Evolutionary conservation across 2,888 invertebrate genomes (phyloP), one percentile per base, ranked within the genome.

Genomic region (Panopea generosa): DNA sequence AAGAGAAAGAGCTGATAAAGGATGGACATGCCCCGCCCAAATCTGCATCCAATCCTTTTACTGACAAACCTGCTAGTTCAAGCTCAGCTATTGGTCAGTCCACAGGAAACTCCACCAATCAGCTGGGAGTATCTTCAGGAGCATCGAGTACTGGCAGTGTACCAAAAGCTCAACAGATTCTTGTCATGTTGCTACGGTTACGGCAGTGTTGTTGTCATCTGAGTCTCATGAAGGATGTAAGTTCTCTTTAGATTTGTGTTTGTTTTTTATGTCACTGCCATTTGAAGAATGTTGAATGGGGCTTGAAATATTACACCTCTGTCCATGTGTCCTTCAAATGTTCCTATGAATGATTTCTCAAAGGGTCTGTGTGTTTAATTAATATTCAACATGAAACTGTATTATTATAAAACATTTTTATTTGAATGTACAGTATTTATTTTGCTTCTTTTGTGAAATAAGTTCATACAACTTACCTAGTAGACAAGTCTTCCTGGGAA

Each of bases 191-290:
- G 16, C 93, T 98, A 66, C 94, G 98, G 14, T 93, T 99, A 71
- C 94, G 98, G 0, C 98, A 99, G 91, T 95, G 97, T 72, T 97
- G 97, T 90, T 96, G 97, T 89, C 98, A 98, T 93, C 96, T 98
- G 29, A 95, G 96, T 0, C 94, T 99, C 18, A 96, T 98, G 84
- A 94, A 95, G 86, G 91, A 94, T 70, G 95, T 95, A 91, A 92
- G 93, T 92, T 2, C 16, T 4, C 16, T 20, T 40, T 40, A 40
- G 40, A 11, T 40, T 7, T 40, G 7, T 40, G 40, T 40, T 40
- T 11, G 16, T 40, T 40, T 40, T 16, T 40, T 11, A 40, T 7
- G 7, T 40, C 40, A 40, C 16, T 40, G n/a, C n/a, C n/a, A n/a
- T n/a, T n/a, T n/a, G n/a, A n/a, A n/a, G n/a, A n/a, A n/a, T n/a